Percentiles rank a stretch among this genome's conserved stretches.
Evolutionary conservation across 2,797 vertebrate genomes (phyloP).

Genomic region (Anomalospiza imberbis): DNA sequence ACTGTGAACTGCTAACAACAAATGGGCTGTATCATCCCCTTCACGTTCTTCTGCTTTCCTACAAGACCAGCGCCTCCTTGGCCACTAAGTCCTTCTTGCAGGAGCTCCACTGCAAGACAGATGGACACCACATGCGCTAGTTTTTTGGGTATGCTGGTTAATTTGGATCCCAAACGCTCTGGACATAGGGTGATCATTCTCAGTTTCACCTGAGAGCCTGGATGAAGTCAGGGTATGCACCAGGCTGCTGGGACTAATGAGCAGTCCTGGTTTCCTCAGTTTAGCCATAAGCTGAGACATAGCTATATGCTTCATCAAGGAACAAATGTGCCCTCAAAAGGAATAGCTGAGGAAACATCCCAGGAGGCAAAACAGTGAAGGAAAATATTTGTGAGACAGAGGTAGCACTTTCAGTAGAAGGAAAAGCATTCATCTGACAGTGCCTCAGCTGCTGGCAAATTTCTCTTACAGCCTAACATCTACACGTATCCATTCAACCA

Average conservation of each 20-base stretch:
- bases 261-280: background rate
- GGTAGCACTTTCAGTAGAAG: background rate
- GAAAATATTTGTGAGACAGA: background rate
- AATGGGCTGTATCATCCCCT: accelerated
- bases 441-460: background rate
- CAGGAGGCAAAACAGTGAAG: background rate
- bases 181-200: background rate
- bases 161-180: background rate
- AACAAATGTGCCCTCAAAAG: background rate
- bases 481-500: background rate
- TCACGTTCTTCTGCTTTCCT: background rate
- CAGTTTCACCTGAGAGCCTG: background rate
- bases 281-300: background rate
- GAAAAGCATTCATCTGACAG: background rate
- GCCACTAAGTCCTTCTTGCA: background rate
- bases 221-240: background rate
- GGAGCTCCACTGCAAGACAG: background rate
- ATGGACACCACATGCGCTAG: accelerated
- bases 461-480: background rate
- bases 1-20: background rate
- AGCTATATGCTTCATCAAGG: background rate
- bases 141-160: background rate
- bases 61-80: background rate
- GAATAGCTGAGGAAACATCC: background rate
- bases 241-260: background rate